Percentiles rank a stretch among this genome's conserved stretches.
These are phyloP conservation scores for Holacanthus passer DNA, from an alignment of 2,113 vertebrate genomes.

Conservation along the genomic window DNA sequence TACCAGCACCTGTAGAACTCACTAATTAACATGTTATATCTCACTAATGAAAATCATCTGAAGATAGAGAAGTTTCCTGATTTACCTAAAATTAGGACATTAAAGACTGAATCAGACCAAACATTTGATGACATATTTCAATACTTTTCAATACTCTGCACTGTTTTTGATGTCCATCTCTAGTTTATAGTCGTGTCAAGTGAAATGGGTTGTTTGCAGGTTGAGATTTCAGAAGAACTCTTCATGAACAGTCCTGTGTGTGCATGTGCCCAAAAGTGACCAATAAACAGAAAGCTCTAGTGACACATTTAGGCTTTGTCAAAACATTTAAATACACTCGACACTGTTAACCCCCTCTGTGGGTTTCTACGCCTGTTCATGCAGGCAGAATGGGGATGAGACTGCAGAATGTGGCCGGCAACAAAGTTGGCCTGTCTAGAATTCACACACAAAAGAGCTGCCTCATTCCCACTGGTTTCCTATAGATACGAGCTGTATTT, in stretches of 20 bases:
- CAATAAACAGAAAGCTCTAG: constrained; percentile 54
- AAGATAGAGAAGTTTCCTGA: background rate
- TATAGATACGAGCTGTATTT: constrained; percentile 78
- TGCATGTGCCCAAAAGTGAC: constrained; percentile 27
- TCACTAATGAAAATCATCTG: too few relatives aligned
- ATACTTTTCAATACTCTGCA: background rate
- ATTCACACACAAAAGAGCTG: constrained; percentile 74
- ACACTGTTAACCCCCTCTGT: constrained; percentile 51
- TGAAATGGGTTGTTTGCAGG: background rate
- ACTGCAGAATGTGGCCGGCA: constrained; percentile 67
- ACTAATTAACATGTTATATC: too few relatives aligned
- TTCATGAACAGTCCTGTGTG: constrained; percentile 8
- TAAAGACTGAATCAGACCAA: background rate
- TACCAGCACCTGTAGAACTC: background rate
- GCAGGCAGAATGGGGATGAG: constrained; percentile 69
- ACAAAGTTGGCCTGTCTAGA: constrained; percentile 73
- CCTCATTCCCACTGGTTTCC: constrained; percentile 79
- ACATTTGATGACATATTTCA: background rate
- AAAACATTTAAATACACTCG: constrained; percentile 52
- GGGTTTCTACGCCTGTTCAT: constrained; percentile 39
- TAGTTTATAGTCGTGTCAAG: background rate
- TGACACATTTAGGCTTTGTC: constrained; percentile 64
- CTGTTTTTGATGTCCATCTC: background rate
- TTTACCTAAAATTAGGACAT: background rate
- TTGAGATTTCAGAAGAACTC: constrained; percentile 9